Conservation (phyloP, 2,797 vertebrate species). For the Pteronotus mesoamericanus region DNA sequence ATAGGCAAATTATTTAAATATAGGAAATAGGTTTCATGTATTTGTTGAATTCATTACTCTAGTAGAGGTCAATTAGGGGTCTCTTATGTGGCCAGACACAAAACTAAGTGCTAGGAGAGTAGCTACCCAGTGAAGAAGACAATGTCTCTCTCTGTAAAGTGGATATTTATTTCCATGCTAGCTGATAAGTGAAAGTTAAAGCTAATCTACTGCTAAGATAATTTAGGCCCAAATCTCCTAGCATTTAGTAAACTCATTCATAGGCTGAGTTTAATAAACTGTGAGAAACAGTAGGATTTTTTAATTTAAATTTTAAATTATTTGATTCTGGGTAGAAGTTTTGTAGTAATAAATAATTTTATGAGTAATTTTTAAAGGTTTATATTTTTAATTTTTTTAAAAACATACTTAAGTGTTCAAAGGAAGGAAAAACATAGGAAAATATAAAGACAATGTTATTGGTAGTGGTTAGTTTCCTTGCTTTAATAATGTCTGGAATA, state of each 20-base stretch:
- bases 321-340: not conserved
- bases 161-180: not conserved
- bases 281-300: not conserved
- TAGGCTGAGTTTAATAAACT: not conserved
- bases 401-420: not conserved
- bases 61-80: not conserved
- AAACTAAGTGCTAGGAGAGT: not conserved
- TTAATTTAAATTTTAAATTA: not conserved
- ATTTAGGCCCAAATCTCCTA: not conserved
- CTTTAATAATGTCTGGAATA: not conserved
- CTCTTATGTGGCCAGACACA: not conserved
- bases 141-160: not conserved
- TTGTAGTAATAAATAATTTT: not conserved
- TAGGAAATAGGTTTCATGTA: not conserved
- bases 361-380: not conserved
- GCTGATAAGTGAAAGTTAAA: not conserved
- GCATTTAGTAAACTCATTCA: not conserved
- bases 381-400: not conserved
- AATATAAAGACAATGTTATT: not conserved
- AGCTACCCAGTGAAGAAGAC: not conserved
- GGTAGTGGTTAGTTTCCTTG: not conserved
- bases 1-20: conserved; percentile 23
- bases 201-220: not conserved
- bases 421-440: not conserved
- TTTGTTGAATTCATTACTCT: not conserved